Evolutionary conservation across 2,888 invertebrate species (phyloP).

Genomic region (Melinaea menophilus): DNA sequence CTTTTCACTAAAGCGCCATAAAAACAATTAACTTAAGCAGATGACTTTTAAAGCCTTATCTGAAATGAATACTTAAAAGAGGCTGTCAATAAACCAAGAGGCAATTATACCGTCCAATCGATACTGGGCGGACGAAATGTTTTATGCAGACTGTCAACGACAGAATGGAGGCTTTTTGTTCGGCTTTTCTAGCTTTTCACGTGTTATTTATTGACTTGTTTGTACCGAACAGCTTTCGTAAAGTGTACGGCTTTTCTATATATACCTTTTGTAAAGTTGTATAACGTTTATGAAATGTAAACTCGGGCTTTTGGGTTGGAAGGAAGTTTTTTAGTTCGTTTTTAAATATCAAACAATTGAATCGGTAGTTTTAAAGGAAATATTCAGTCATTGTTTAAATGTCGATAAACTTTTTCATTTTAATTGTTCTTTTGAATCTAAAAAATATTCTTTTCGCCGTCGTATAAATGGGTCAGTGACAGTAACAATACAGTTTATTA

Average conservation of each 20-base stretch:
- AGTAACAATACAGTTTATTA: slow-evolving; percentile 21
- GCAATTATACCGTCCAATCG: slow-evolving; percentile 60
- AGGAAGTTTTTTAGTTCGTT: background rate
- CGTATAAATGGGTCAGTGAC: slow-evolving; percentile 23
- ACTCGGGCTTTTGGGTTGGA: too few species aligned
- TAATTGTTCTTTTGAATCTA: slow-evolving; percentile 15
- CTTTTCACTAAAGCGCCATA: background rate
- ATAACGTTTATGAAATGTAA: too few species aligned
- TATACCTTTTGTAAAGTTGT: background rate
- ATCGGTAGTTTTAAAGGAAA: background rate
- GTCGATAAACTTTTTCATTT: slow-evolving; percentile 22
- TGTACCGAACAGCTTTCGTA: background rate
- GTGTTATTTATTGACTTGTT: slow-evolving; percentile 8
- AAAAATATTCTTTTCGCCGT: slow-evolving; percentile 15
- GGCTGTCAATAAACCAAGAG: slow-evolving; percentile 59
- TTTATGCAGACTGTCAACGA: slow-evolving; percentile 29
- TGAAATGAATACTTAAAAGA: slow-evolving; percentile 33
- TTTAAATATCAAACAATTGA: background rate
- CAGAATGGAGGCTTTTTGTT: slow-evolving; percentile 22
- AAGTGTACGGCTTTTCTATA: background rate
- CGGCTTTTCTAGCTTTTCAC: slow-evolving; percentile 14
- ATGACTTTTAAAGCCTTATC: slow-evolving; percentile 14
- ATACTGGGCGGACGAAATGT: slow-evolving; percentile 39
- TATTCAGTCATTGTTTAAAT: slow-evolving; percentile 12
- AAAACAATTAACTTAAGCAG: slow-evolving; percentile 19